Evolutionary conservation across 2,113 vertebrate species (phyloP).

Genomic region (Corythoichthys haematopterus): DNA sequence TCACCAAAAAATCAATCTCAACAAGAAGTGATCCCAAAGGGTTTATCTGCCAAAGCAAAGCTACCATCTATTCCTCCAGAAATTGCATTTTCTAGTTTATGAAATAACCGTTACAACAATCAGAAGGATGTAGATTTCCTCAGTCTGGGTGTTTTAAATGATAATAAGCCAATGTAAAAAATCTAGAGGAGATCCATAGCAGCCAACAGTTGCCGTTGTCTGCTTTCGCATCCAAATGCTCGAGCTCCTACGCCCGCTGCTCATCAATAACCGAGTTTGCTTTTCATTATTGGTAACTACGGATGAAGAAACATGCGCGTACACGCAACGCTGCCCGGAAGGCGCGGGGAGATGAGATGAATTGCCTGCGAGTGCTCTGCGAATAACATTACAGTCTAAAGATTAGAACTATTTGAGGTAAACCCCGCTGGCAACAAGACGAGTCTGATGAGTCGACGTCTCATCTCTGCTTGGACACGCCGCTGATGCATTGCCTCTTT

Average conservation of each 20-base stretch:
- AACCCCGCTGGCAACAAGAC: constrained; percentile 68
- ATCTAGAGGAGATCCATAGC: too few species aligned
- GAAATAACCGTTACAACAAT: too few species aligned
- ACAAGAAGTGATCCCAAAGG: too few species aligned
- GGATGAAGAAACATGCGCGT: constrained; percentile 6
- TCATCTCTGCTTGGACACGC: constrained; percentile 52
- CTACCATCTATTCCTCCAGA: too few species aligned
- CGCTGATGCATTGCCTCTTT: constrained; percentile 65
- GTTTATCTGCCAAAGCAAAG: too few species aligned
- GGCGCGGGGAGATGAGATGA: constrained; percentile 55
- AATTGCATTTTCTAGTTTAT: too few species aligned
- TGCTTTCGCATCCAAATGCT: not conserved
- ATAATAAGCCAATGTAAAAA: too few species aligned
- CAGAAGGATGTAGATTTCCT: too few species aligned
- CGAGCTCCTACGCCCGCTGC: not conserved
- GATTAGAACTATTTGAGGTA: constrained; percentile 73
- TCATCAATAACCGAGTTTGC: not conserved
- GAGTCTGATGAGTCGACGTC: constrained; percentile 68
- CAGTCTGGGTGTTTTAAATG: too few species aligned
- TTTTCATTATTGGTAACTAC: not conserved
- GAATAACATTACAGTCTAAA: constrained; percentile 65
- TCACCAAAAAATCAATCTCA: too few species aligned
- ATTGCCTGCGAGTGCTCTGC: constrained; percentile 62
- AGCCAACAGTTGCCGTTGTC: too few species aligned
- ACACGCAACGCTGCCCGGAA: constrained; percentile 38